These are phyloP conservation scores for Gastrophysa polygoni DNA, from an alignment of 2,888 invertebrate genomes.

Conservation along the genomic window DNA sequence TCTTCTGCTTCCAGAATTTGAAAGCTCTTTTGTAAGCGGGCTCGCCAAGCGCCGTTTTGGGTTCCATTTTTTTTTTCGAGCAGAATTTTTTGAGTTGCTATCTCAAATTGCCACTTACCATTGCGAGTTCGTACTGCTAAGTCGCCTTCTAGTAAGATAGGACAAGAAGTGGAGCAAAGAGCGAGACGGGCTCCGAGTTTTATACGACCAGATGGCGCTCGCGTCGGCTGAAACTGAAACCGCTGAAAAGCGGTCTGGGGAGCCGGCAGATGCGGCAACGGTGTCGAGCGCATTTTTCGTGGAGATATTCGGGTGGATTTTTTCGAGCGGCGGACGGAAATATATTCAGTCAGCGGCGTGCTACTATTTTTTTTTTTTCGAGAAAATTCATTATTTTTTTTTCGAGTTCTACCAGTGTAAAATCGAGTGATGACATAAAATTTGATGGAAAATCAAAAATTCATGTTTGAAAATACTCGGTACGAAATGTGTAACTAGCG, in stretches of 20 bases:
- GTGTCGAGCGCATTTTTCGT: constrained; percentile 10
- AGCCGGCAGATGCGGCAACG: constrained; percentile 11
- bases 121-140: constrained; percentile 53
- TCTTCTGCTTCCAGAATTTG: constrained; percentile 55
- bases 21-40: constrained; percentile 53
- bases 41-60: constrained; percentile 41
- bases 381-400: no score
- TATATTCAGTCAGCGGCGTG: background rate
- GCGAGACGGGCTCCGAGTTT: constrained; percentile 72
- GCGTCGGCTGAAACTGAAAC: constrained; percentile 54
- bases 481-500: no score
- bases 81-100: constrained; percentile 28
- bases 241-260: constrained; percentile 14
- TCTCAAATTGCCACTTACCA: constrained; percentile 53
- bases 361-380: background rate
- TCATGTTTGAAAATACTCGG: no score
- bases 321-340: background rate
- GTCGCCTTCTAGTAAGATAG: constrained; percentile 74
- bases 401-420: no score
- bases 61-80: constrained; percentile 25
- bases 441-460: no score
- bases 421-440: no score
- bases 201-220: constrained; percentile 78
- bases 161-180: constrained; percentile 79
- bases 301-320: constrained; percentile 22